Base-by-base conservation (phyloP, 1,140 invertebrate genomes). In the Cydia strobilella region DNA sequence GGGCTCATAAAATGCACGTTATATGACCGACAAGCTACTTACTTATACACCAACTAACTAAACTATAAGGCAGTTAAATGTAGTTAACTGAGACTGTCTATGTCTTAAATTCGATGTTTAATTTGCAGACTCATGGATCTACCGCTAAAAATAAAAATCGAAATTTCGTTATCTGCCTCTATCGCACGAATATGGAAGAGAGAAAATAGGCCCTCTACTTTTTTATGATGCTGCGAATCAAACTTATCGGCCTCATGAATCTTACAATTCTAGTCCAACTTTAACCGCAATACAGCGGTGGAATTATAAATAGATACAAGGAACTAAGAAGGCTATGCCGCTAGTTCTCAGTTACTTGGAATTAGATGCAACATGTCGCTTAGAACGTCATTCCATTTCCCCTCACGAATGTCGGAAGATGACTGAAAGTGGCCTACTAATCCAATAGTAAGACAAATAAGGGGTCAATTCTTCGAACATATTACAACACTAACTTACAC, bases 321-420 rank as follows among this genome's bases (percentile, higher is more conserved):
- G 54, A 23, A 23, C 18, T 59, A 20, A 59, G 6, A 59, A 59
- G 18, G 18, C 54, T 1, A 54, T 54, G 15, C 15, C 9, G 20
- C 54, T 23, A 59, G 54, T 59, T 23, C 54, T 59, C 18, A 23
- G 18, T 59, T 23, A 59, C 54, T 59, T 59, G 54, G 54, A 59
- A 59, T 59, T 23, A 23, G 0, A 59, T 9, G 18, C 12, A 1
- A 7, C 54, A 59, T 59, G 54, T 59, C 9, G 54, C 48, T 18
- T 15, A 23, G 54, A 59, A 12, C 54, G 9, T 23, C 54, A 59
- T 59, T 23, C 54, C 18, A 12, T 59, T 59, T 59, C 54, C 20
- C 23, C 54, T 59, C 20, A 12, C n/a, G 20, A 20, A 59, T 59
- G 54, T 59, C 20, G 18, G n/a, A 59, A 59, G 6, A 3, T 59